These are phyloP conservation scores for Gryllus bimaculatus DNA, from an alignment of 1,140 invertebrate genomes.

Conservation along the genomic window DNA sequence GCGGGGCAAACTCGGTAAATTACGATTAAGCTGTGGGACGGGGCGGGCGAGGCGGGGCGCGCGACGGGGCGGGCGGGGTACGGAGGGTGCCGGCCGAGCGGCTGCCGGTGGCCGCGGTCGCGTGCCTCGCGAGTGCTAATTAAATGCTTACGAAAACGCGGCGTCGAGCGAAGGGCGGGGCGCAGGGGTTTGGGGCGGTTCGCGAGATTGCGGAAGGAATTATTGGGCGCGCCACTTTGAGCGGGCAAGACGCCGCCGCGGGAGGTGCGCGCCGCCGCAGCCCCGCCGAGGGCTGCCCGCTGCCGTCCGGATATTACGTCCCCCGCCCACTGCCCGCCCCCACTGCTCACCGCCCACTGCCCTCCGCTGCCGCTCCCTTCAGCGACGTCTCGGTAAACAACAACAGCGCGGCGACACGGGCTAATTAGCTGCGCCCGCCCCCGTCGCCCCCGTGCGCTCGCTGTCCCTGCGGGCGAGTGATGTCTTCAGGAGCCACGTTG, in stretches of 20 bases:
- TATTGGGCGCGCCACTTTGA: conserved; percentile 20
- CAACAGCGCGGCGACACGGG: background rate
- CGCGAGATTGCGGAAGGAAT: conserved; percentile 17
- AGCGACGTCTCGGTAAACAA: background rate
- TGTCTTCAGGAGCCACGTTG: too few species aligned
- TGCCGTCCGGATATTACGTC: background rate
- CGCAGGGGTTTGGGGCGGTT: background rate
- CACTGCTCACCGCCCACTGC: background rate
- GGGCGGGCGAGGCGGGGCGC: too few species aligned
- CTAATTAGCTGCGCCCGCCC: background rate
- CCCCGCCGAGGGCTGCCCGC: background rate
- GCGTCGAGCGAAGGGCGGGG: background rate
- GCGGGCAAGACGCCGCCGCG: conserved; percentile 7
- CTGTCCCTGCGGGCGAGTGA: too few species aligned
- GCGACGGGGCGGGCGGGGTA: too few species aligned
- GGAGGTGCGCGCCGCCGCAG: background rate
- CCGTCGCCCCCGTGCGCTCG: too few species aligned
- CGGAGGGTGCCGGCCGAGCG: too few species aligned
- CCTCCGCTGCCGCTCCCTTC: too few species aligned
- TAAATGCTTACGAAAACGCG: conserved; percentile 20
- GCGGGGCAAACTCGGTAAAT: background rate
- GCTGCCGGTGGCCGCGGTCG: background rate
- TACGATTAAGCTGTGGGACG: background rate
- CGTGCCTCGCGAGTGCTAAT: conserved; percentile 15
- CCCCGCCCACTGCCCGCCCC: too few species aligned